Conservation (phyloP, 2,113 vertebrate species). For the Natator depressus region DNA sequence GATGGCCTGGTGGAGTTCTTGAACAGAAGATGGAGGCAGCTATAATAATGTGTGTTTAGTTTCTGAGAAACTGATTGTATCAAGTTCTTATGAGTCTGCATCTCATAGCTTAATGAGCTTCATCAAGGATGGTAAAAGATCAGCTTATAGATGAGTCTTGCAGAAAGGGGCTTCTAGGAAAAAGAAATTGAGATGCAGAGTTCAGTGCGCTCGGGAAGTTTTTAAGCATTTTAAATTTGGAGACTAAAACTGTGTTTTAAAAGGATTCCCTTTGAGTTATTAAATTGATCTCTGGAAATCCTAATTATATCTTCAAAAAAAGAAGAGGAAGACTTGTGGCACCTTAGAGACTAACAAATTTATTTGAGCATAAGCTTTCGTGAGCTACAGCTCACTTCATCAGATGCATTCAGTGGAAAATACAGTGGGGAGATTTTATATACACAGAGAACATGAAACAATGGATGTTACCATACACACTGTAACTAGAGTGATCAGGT, state of each 20-base stretch:
- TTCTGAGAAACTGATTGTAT: too few relatives aligned
- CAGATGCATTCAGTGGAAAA: too few relatives aligned
- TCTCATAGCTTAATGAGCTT: fast-evolving
- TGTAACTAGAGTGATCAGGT: too few relatives aligned
- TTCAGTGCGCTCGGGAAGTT: fast-evolving
- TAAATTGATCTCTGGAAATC: not conserved
- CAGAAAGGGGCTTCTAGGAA: not conserved
- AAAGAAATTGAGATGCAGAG: not conserved
- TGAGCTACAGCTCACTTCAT: too few relatives aligned
- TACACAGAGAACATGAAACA: too few relatives aligned
- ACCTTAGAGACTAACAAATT: too few relatives aligned
- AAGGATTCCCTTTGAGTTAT: not conserved
- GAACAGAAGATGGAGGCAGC: not conserved
- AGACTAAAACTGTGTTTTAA: fast-evolving
- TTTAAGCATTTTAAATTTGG: fast-evolving
- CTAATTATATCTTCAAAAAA: not conserved
- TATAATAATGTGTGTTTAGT: not conserved
- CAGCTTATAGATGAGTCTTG: not conserved
- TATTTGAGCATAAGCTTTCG: too few relatives aligned
- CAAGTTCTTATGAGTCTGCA: not conserved
- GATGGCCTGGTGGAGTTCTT: not conserved
- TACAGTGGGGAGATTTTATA: too few relatives aligned
- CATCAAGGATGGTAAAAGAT: not conserved
- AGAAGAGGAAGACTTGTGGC: too few relatives aligned
- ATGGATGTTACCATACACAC: too few relatives aligned